Evolutionary conservation across 2,797 vertebrate genomes (phyloP).

Genomic region (Orientallactaga sibirica): DNA sequence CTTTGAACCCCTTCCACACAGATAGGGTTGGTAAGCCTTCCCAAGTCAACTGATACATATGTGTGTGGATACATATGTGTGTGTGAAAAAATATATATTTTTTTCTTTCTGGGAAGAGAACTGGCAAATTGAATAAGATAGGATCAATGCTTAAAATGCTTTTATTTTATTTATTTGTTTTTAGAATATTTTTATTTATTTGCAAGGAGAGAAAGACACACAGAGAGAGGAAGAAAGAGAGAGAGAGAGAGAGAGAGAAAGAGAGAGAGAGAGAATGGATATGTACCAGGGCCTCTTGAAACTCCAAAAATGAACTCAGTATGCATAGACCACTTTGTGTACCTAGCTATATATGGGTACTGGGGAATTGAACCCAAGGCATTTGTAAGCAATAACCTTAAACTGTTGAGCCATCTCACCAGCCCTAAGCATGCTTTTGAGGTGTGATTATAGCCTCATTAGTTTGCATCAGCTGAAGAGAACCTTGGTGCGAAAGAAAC

Average conservation of each 20-base stretch:
- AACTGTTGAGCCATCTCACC: too few species aligned
- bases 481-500: slow-evolving; percentile 14
- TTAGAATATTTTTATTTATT: too few species aligned
- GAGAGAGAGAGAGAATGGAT: too few species aligned
- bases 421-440: not conserved
- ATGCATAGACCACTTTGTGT: too few species aligned
- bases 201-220: too few species aligned
- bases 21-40: not conserved
- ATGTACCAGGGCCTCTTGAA: too few species aligned
- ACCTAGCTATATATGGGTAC: too few species aligned
- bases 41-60: slow-evolving; percentile 10
- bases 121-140: slow-evolving; percentile 39
- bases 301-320: too few species aligned
- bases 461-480: slow-evolving; percentile 34
- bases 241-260: too few species aligned
- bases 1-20: not conserved
- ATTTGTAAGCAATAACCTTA: too few species aligned
- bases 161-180: slow-evolving; percentile 25
- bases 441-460: slow-evolving; percentile 41
- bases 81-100: not conserved
- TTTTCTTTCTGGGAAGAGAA: slow-evolving; percentile 39
- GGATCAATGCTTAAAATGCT: not conserved
- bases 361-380: too few species aligned
- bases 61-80: not conserved
- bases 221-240: too few species aligned